These are phyloP conservation scores for Drosophila melanocephala DNA, from an alignment of 2,888 invertebrate genomes.

Conservation along the genomic window DNA sequence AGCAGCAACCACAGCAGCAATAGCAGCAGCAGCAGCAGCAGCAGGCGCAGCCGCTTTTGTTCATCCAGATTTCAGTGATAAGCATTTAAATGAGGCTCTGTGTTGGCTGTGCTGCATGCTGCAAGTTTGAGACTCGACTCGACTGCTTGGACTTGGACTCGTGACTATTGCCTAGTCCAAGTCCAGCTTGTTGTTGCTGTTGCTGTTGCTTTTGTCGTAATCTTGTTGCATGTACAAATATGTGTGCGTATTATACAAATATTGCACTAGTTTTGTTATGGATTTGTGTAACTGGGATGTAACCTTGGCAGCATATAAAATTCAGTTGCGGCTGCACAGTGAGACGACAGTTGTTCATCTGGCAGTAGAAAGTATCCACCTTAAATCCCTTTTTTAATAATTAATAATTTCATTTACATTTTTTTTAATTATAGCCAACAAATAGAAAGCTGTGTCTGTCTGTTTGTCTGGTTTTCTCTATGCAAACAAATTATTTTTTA, in stretches of 20 bases:
- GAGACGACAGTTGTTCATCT: constrained; percentile 19
- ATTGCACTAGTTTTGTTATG: constrained; percentile 79
- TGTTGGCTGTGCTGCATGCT: constrained; percentile 24
- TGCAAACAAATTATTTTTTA: not conserved
- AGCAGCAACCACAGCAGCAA: constrained; percentile 60
- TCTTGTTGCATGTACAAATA: constrained; percentile 60
- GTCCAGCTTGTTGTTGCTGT: not conserved
- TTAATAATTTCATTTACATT: not conserved
- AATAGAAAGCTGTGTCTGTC: too few species aligned
- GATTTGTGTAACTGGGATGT: constrained; percentile 79
- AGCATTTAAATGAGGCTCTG: constrained; percentile 81
- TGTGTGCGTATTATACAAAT: constrained; percentile 76
- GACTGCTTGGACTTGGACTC: constrained; percentile 25
- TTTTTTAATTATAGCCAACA: too few species aligned
- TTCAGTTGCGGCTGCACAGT: constrained; percentile 55
- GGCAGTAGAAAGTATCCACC: not conserved
- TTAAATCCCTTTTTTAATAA: not conserved
- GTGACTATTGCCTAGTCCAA: constrained; percentile 44
- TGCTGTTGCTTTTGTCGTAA: constrained; percentile 31
- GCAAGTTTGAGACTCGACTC: constrained; percentile 20
- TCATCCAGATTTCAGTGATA: constrained; percentile 80
- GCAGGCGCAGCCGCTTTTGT: constrained; percentile 77
- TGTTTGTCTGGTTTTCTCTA: not conserved
- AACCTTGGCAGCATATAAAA: constrained; percentile 72
- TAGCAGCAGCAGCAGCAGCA: constrained; percentile 49